A percentile compares a stretch with the other conserved stretches of the same genome.
phyloP scores from a whole-genome alignment of 2,888 invertebrate genomes.

The Mongoloraphidia duomilia region DNA sequence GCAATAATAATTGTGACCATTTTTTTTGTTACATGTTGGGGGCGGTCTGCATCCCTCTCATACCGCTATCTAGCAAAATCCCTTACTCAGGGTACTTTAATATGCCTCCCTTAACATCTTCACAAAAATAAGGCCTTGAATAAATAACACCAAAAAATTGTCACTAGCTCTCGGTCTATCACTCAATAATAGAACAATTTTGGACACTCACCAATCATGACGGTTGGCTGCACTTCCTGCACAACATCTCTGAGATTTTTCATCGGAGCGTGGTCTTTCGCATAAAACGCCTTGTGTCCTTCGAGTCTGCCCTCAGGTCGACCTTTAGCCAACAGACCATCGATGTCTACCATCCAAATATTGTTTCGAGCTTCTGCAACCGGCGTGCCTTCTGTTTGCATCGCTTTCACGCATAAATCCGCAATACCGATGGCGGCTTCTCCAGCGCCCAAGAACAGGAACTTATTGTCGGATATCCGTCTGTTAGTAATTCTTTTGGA shows the following conservation, averaged over 20 bases:
- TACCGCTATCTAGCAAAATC: no score
- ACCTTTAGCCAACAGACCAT: slow-evolving; percentile 68
- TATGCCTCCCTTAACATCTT: no score
- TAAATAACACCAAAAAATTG: no score
- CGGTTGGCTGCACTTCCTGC: slow-evolving; percentile 70
- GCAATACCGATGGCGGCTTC: slow-evolving; percentile 87
- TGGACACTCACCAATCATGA: slow-evolving; percentile 59
- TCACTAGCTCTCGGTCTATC: no score
- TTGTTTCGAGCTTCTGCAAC: slow-evolving; percentile 64
- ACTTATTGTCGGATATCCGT: slow-evolving; percentile 72
- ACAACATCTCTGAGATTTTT: slow-evolving; percentile 68
- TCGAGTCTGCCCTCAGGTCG: slow-evolving; percentile 49
- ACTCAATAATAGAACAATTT: no score
- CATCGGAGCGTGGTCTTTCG: slow-evolving; percentile 65
- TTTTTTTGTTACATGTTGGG: no score
- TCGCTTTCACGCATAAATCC: slow-evolving; percentile 73
- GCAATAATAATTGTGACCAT: no score
- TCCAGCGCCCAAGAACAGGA: slow-evolving; percentile 83
- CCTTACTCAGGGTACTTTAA: no score
- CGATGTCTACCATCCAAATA: slow-evolving; percentile 92
- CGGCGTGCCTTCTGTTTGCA: slow-evolving; percentile 53
- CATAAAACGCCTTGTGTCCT: slow-evolving; percentile 55
- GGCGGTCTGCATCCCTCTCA: no score
- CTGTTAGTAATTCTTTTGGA: slow-evolving; percentile 63
- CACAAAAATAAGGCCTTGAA: no score